Conservation (phyloP, 2,888 invertebrate genomes). For the Eretmocerus hayati region DNA sequence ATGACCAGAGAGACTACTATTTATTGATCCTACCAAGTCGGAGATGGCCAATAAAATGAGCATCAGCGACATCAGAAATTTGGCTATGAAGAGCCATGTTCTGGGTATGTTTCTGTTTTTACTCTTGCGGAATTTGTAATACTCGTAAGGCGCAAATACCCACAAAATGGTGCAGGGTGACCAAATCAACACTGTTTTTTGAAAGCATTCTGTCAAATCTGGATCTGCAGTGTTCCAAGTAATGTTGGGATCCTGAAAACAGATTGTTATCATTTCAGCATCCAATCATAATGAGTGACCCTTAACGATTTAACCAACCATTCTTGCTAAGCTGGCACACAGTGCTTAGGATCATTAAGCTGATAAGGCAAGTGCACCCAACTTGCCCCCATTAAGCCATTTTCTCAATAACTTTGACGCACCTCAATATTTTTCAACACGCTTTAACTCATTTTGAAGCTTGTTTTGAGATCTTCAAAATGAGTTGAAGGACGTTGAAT, state of each 20-base stretch:
- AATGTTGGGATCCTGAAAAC: conserved; percentile 64
- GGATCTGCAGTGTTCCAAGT: conserved; percentile 80
- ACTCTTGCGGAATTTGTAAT: conserved; percentile 68
- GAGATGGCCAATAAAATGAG: conserved; percentile 61
- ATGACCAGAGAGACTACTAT: conserved; percentile 48
- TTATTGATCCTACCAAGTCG: conserved; percentile 61
- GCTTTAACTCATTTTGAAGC: no score
- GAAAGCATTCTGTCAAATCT: conserved; percentile 84
- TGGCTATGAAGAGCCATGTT: conserved; percentile 62
- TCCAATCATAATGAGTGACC: no score
- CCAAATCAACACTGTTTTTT: conserved; percentile 86
- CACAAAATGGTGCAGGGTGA: conserved; percentile 81
- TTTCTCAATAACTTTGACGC: no score
- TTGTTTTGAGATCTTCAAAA: no score
- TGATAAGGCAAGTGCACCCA: no score
- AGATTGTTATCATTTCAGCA: no score
- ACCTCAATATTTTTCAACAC: no score
- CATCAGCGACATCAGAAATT: conserved; percentile 59
- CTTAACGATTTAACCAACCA: no score
- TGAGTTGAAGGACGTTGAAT: no score
- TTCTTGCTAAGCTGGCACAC: no score
- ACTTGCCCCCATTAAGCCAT: no score
- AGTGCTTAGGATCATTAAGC: no score
- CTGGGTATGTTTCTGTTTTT: conserved; percentile 68
- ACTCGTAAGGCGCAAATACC: conserved; percentile 66